These are phyloP conservation scores for Hoplodrina blanda DNA, from an alignment of 2,888 invertebrate genomes.

Conservation along the genomic window DNA sequence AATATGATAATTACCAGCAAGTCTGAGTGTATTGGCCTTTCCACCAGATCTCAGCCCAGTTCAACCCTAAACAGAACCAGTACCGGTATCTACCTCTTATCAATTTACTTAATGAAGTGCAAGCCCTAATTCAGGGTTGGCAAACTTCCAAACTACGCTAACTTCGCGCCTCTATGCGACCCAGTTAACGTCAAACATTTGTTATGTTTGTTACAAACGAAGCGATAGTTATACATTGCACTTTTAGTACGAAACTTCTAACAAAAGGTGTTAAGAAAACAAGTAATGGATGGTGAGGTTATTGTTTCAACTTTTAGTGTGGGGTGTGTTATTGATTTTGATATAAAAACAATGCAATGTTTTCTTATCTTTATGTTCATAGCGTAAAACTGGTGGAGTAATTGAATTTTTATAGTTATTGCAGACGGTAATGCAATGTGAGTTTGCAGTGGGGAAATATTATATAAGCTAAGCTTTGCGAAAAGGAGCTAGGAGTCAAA, in stretches of 20 bases:
- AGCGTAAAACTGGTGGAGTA: background rate
- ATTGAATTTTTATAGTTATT: background rate
- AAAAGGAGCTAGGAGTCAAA: too few relatives aligned
- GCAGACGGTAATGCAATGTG: too few relatives aligned
- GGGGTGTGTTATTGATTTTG: slow-evolving; percentile 38
- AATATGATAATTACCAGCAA: too few relatives aligned
- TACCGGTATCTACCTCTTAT: slow-evolving; percentile 68
- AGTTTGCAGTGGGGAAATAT: background rate
- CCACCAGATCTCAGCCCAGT: background rate
- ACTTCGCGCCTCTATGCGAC: slow-evolving; percentile 54
- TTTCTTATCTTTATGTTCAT: slow-evolving; percentile 15
- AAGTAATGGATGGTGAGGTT: slow-evolving; percentile 23
- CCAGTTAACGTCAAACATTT: slow-evolving; percentile 61
- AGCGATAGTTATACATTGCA: slow-evolving; percentile 37
- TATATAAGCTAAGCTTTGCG: too few relatives aligned
- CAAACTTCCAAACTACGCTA: slow-evolving; percentile 66
- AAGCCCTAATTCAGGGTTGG: slow-evolving; percentile 76
- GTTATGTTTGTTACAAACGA: slow-evolving; percentile 48
- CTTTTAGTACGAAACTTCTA: slow-evolving; percentile 40
- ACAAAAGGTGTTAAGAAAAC: slow-evolving; percentile 42
- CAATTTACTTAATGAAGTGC: slow-evolving; percentile 77
- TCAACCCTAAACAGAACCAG: slow-evolving; percentile 59
- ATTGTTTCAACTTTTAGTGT: slow-evolving; percentile 26
- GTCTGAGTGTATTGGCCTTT: too few relatives aligned
- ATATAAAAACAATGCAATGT: slow-evolving; percentile 20